Percentiles rank a stretch among this genome's conserved stretches.
These are phyloP conservation scores for Mellilla xanthometata DNA, from an alignment of 2,888 invertebrate species.

Conservation along the genomic window DNA sequence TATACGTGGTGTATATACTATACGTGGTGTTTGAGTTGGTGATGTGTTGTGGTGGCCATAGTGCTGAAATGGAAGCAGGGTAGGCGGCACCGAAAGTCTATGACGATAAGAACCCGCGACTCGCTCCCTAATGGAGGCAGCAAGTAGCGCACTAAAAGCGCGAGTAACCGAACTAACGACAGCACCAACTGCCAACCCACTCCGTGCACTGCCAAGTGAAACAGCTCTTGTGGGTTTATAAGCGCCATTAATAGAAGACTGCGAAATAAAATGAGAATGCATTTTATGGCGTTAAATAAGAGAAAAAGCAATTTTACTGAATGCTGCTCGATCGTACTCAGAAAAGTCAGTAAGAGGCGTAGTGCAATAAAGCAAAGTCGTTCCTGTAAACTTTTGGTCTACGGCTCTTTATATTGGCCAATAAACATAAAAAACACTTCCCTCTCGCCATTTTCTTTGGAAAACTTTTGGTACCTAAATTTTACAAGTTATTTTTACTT, in stretches of 20 bases:
- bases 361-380: constrained; percentile 36
- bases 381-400: constrained; percentile 43
- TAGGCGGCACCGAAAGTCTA: constrained; percentile 17
- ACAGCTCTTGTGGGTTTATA: constrained; percentile 36
- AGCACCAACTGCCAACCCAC: constrained; percentile 50
- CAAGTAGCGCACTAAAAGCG: constrained; percentile 37
- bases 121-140: constrained; percentile 47
- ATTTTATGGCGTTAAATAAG: constrained; percentile 18
- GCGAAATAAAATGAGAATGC: constrained; percentile 31
- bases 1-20: constrained; percentile 27
- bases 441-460: constrained; percentile 37
- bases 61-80: constrained; percentile 30
- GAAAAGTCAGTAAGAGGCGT: constrained; percentile 20
- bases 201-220: constrained; percentile 34
- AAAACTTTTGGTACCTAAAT: constrained; percentile 28
- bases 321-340: constrained; percentile 7
- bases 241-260: constrained; percentile 36
- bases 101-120: constrained; percentile 38
- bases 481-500: constrained; percentile 31
- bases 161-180: constrained; percentile 56
- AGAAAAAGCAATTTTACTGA: constrained; percentile 1
- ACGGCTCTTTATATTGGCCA: constrained; percentile 44
- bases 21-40: constrained; percentile 29
- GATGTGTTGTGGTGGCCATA: constrained; percentile 24
- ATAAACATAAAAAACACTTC: constrained; percentile 43